Conservation (phyloP, 2,113 vertebrate genomes). For the Microcebus murinus region DNA sequence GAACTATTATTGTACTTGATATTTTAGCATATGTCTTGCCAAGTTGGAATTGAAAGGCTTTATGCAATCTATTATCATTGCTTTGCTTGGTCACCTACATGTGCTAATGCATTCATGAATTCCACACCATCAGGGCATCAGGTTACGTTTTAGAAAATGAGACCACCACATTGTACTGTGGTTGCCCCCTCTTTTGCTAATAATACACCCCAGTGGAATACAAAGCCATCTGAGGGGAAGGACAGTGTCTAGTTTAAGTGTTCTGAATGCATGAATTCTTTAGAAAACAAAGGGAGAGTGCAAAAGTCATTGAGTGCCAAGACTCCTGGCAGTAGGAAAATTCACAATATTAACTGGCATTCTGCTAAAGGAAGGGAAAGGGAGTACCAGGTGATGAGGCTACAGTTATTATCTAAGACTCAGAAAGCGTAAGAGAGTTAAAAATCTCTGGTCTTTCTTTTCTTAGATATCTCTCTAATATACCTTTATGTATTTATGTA, state of each 20-base stretch:
- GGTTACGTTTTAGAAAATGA: neutral
- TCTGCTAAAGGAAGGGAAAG: neutral
- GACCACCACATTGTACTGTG: neutral
- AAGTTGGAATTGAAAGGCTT: neutral
- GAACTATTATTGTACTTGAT: neutral
- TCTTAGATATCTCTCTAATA: neutral
- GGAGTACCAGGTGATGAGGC: neutral
- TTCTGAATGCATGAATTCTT: neutral
- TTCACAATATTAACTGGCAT: neutral
- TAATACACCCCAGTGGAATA: neutral
- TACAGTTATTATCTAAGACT: neutral
- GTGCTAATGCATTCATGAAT: neutral
- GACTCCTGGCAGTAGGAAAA: neutral
- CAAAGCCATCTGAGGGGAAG: neutral
- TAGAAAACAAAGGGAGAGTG: neutral
- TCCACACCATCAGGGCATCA: neutral
- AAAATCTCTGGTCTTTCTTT: neutral
- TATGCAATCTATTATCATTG: neutral
- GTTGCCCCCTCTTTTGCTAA: neutral
- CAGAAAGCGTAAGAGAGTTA: neutral
- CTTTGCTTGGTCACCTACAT: neutral
- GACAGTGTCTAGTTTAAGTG: neutral
- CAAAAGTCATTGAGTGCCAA: neutral
- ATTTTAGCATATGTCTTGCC: neutral
- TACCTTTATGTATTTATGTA: neutral